Conservation (phyloP, 2,888 invertebrate genomes). For the Monopis laevigella region DNA sequence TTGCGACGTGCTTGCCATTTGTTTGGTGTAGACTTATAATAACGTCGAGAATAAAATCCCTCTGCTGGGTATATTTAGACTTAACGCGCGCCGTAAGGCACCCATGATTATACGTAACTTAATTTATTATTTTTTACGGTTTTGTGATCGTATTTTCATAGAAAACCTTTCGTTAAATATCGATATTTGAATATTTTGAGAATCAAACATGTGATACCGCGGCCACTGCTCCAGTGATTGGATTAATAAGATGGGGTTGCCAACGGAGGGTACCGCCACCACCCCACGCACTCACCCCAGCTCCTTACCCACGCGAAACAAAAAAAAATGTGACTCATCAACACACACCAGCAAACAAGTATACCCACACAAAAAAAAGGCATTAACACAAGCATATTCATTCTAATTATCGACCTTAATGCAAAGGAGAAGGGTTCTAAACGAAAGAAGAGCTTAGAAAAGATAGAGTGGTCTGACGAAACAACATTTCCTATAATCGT, state of each 20-base stretch:
- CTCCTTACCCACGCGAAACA: conserved; percentile 65
- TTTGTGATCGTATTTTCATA: too few species aligned
- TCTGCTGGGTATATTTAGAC: too few species aligned
- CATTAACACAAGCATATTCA: conserved; percentile 23
- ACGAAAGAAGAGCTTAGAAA: conserved; percentile 22
- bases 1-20: too few species aligned
- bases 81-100: too few species aligned
- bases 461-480: conserved; percentile 41
- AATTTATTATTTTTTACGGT: too few species aligned
- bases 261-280: conserved; percentile 52
- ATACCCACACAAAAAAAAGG: conserved; percentile 35
- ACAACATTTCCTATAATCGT: conserved; percentile 62
- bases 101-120: too few species aligned
- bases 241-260: conserved; percentile 66
- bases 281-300: conserved; percentile 56
- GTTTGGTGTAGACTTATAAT: too few species aligned
- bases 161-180: too few species aligned
- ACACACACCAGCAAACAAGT: conserved; percentile 55
- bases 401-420: conserved; percentile 47
- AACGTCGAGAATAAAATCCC: too few species aligned
- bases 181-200: too few species aligned
- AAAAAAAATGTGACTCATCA: conserved; percentile 70
- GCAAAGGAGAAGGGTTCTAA: conserved; percentile 38
- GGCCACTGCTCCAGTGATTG: conserved; percentile 61
- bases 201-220: conserved; percentile 63